phyloP scores from a whole-genome alignment of 2,888 invertebrate genomes.

The Portevinia maculata region DNA sequence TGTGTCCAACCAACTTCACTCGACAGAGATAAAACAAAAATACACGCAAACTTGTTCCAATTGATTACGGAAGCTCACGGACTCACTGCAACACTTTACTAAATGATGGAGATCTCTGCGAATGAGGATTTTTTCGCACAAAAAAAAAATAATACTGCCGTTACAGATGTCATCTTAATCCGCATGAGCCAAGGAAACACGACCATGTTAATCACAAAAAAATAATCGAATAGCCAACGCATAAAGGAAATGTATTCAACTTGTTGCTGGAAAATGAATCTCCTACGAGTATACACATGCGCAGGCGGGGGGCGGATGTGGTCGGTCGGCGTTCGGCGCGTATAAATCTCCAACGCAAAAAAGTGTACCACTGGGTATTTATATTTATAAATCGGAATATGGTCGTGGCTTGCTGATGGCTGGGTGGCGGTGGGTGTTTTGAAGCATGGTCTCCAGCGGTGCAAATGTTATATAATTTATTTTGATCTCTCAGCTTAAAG shows the following conservation, averaged over 20 bases:
- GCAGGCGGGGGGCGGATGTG: conserved; percentile 9
- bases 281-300: conserved; percentile 42
- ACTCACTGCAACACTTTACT: conserved; percentile 59
- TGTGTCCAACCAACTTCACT: conserved; percentile 22
- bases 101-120: conserved; percentile 54
- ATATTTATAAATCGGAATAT: conserved; percentile 56
- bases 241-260: conserved; percentile 51
- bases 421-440: conserved; percentile 57
- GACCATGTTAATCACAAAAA: conserved; percentile 33
- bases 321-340: conserved; percentile 7
- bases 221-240: conserved; percentile 9
- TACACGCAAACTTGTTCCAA: conserved; percentile 62
- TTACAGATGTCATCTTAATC: conserved; percentile 65
- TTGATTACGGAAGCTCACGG: conserved; percentile 66
- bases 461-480: conserved; percentile 61
- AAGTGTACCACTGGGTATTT: conserved; percentile 67
- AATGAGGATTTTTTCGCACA: conserved; percentile 9
- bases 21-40: conserved; percentile 16
- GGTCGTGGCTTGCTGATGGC: conserved; percentile 24
- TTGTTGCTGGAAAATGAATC: conserved; percentile 55
- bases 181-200: conserved; percentile 31
- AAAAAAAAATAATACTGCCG: conserved; percentile 25
- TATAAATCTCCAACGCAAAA: conserved; percentile 50
- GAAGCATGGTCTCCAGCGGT: conserved; percentile 44
- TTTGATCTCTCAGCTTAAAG: conserved; percentile 37